Evolutionary conservation across 1,140 invertebrate species (phyloP), one percentile per base, ranked within the genome.

Genomic region (Ceratosolen solmsi): DNA sequence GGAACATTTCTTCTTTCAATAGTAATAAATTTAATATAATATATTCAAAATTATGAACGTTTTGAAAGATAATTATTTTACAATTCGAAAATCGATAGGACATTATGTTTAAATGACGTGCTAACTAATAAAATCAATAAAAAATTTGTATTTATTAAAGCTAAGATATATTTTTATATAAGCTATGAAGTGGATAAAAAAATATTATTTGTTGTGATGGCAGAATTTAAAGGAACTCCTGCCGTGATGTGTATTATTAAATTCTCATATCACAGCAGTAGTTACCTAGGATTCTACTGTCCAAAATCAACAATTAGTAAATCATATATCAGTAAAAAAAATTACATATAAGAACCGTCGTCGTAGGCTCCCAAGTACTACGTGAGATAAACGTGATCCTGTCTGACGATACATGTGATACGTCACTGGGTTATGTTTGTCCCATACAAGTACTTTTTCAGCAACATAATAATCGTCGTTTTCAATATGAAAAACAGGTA

Each of bases 401-500:
- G 93, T 89, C 74, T 90, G 91, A 88, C 92, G 92, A 81, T 82
- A 78, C 41, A 82, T 76, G 0, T 36, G 46, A 74, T 79, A 85
- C 92, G 93, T 93, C 93, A 93, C 93, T 93, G 93, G 93, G 92
- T 93, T 90, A 91, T 91, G 92, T 93, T 93, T 93, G 92, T 93
- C 92, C 90, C 89, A 91, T 92, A 80, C 78, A 88, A 88, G 86
- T 90, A 87, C 83, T 87, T 84, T 89, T 81, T 56, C 33, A 51
- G 71, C 83, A 86, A 25, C 73, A 15, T 13, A 25, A 8, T n/a
- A n/a, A n/a, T n/a, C n/a, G n/a, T n/a, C n/a, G n/a, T n/a, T n/a
- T n/a, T n/a, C n/a, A n/a, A n/a, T n/a, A n/a, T n/a, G n/a, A n/a
- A n/a, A n/a, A n/a, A n/a, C n/a, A n/a, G n/a, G n/a, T n/a, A n/a